Percentiles rank a stretch among this genome's conserved stretches.
These are phyloP conservation scores for Melanotaenia pygmaea DNA, from an alignment of 2,797 vertebrate species.

Conservation along the genomic window DNA sequence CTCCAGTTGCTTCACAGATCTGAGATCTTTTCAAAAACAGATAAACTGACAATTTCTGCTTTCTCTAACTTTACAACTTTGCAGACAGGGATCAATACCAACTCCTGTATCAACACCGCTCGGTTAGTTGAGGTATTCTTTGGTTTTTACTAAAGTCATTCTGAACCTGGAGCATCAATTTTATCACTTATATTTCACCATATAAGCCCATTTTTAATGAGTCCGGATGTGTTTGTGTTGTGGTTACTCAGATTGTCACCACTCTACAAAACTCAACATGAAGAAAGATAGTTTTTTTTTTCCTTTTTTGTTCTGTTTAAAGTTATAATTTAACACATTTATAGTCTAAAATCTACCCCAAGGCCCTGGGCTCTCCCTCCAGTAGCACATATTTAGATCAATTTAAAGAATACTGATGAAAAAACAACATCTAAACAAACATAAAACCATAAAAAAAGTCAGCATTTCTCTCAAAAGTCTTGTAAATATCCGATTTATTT, in stretches of 20 bases:
- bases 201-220: too few species aligned
- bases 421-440: slow-evolving; percentile 61
- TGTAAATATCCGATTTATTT: slow-evolving; percentile 57
- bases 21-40: neutral
- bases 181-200: too few species aligned
- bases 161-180: too few species aligned
- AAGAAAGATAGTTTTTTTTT: too few species aligned
- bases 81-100: neutral
- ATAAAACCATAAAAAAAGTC: slow-evolving; percentile 60
- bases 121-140: slow-evolving; percentile 33
- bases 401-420: slow-evolving; percentile 66
- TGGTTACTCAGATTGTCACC: too few species aligned
- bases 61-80: slow-evolving; percentile 3
- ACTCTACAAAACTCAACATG: too few species aligned
- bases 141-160: slow-evolving; percentile 15
- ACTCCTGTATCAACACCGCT: neutral
- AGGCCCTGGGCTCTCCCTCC: slow-evolving; percentile 66
- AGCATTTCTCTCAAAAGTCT: slow-evolving; percentile 39
- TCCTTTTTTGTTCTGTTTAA: too few species aligned
- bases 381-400: slow-evolving; percentile 74
- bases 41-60: neutral
- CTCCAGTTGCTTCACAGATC: neutral
- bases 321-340: neutral
- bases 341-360: slow-evolving; percentile 18
- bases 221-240: too few species aligned